Evolutionary conservation across 2,888 invertebrate species (phyloP), one percentile per base, ranked within the genome.

Genomic region (Stratiomys singularior): DNA sequence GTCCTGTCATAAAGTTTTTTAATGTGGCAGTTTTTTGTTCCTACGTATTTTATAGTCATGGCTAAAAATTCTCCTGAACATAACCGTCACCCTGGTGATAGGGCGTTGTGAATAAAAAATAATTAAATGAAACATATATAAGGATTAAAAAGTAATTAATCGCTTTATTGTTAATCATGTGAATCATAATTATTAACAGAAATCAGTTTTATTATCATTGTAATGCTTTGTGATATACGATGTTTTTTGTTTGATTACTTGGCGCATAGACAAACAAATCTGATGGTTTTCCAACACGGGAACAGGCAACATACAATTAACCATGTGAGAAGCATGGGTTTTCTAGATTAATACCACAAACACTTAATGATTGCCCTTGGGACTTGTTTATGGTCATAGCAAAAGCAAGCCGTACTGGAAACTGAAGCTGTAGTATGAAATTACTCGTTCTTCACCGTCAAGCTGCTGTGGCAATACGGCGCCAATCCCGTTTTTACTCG

Each of bases 31-130:
- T 52, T 52, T 52, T 52, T 52, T 52, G 52, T 52, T 52, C 1
- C 52, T 52, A 52, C 52, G 18, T 52, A 52, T 52, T 52, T 52
- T 52, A 52, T 52, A 52, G 52, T 52, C 52, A 15, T 15, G 52
- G 52, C 52, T 18, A 13, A 52, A 52, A 52, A 52, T 52, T 5
- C 52, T 52, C 52, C 52, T 52, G 52, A 52, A 52, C 52, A 52
- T 7, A 52, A 52, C 52, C 52, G 52, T 52, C 52, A 52, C 52
- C 52, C 52, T 52, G 52, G 52, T 52, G 52, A 52, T 52, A 52
- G 52, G 52, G 52, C 52, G 52, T 52, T 52, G 52, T 52, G 52
- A 52, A 52, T 52, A 52, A n/a, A n/a, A n/a, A n/a, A 52, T 52
- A 13, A 52, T 52, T 52, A 52, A 52, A 52, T 52, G 1, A 52